These are phyloP conservation scores for Mionectes olivaceus DNA, from an alignment of 2,797 vertebrate species.

Conservation along the genomic window DNA sequence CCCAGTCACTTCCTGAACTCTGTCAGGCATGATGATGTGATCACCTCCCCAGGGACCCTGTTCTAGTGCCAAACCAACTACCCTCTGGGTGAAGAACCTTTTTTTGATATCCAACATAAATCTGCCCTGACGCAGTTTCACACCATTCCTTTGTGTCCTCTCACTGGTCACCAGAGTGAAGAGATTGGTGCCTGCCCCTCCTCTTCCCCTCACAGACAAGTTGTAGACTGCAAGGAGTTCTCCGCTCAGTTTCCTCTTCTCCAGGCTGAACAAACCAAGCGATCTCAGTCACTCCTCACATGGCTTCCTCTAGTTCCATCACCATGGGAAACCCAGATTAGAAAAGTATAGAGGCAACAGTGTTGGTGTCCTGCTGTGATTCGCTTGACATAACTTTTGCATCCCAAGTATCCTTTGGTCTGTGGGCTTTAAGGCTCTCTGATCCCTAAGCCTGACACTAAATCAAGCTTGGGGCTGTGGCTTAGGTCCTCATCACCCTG, in stretches of 20 bases:
- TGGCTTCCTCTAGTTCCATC: background rate
- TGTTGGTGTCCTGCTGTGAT: background rate
- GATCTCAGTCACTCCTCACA: accelerated
- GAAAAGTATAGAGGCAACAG: background rate
- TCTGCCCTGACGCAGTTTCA: background rate
- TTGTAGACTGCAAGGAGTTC: background rate
- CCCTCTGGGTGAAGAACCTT: no score
- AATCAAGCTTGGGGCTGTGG: background rate
- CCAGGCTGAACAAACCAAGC: background rate
- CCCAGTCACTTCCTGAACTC: no score
- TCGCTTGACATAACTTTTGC: background rate
- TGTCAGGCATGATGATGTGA: no score
- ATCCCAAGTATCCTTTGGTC: background rate
- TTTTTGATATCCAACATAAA: background rate
- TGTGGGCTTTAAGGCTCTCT: background rate
- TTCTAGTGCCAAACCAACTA: no score
- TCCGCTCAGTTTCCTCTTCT: background rate
- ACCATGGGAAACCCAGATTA: background rate
- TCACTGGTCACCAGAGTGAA: no score
- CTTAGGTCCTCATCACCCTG: background rate
- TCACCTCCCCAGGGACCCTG: no score
- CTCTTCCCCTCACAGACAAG: background rate
- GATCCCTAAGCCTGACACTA: background rate
- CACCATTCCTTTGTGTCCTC: accelerated
- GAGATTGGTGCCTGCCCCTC: accelerated